Evolutionary conservation across 2,888 invertebrate genomes (phyloP).

Genomic region (Drosophila pseudotalamancana): DNA sequence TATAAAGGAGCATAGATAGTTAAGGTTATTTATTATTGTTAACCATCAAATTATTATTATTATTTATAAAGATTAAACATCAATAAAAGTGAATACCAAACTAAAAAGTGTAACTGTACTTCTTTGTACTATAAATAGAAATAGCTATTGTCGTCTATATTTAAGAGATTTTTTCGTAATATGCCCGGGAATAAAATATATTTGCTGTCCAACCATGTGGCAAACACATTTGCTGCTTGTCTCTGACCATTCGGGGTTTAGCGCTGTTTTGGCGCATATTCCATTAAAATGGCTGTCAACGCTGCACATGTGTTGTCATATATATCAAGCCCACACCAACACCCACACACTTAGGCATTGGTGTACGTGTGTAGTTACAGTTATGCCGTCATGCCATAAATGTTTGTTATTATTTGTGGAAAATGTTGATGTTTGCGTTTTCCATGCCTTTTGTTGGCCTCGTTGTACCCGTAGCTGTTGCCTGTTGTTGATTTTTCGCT

Average conservation of each 20-base stretch:
- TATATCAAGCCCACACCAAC: conserved; percentile 40
- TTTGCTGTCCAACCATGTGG: conserved; percentile 31
- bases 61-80: too few species aligned
- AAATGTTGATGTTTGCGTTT: conserved; percentile 81
- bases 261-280: conserved; percentile 61
- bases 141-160: neutral
- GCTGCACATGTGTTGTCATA: conserved; percentile 72
- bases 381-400: conserved; percentile 64
- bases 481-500: conserved; percentile 56
- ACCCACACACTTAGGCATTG: conserved; percentile 15
- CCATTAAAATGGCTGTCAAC: conserved; percentile 78
- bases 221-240: conserved; percentile 42
- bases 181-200: conserved; percentile 17
- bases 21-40: too few species aligned
- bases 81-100: too few species aligned
- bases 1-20: too few species aligned
- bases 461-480: conserved; percentile 16
- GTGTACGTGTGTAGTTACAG: conserved; percentile 56
- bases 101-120: too few species aligned
- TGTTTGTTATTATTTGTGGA: conserved; percentile 74
- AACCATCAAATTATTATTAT: too few species aligned
- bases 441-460: conserved; percentile 52
- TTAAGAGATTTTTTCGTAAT: neutral
- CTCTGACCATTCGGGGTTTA: conserved; percentile 50
- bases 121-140: neutral